Base-by-base conservation (phyloP, 2,888 invertebrate species). In the Philereme vetulata region DNA sequence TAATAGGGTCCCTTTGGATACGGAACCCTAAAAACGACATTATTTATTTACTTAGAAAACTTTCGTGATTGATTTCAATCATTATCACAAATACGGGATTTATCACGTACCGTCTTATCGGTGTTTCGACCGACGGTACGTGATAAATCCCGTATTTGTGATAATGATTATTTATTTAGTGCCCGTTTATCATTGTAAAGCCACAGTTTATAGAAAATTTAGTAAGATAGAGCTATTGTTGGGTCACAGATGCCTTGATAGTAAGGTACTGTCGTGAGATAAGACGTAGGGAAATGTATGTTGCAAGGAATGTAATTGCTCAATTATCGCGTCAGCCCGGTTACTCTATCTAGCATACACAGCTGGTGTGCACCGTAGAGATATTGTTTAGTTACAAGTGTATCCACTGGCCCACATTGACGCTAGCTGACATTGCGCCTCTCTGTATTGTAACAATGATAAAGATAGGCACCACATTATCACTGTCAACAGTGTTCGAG, bases 281-380 rank as follows among this genome's bases (percentile, higher is more conserved):
- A 60, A 67, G 51, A 58, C 47, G 45, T 35, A 61, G 64, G 60
- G 61, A 69, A 68, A 77, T 82, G 82, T 50, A 40, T 54, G 59
- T 82, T 78, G 82, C 78, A 77, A 80, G 78, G 76, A 80, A 83
- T 83, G 78, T 83, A 85, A 88, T 87, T 85, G 85, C 85, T 87
- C 85, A 87, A 88, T 88, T 86, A 87, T 78, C 76, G 67, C 68
- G 72, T 71, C 73, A 77, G 72, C 70, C 78, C 74, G 73, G 78
- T 76, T 81, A 72, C 70, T 68, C 71, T 68, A 71, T 78, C 76
- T 80, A 68, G 74, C 50, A 55, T 38, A 10, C 32, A 44, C 45
- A n/a, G 32, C 47, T 56, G 7, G 44, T n/a, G 9, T 34, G 4
- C 7, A 47, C 34, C n/a, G 33, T 64, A 68, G 65, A 69, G 70